Evolutionary conservation across 2,888 invertebrate genomes (phyloP).

Genomic region (Cantharis rufa): DNA sequence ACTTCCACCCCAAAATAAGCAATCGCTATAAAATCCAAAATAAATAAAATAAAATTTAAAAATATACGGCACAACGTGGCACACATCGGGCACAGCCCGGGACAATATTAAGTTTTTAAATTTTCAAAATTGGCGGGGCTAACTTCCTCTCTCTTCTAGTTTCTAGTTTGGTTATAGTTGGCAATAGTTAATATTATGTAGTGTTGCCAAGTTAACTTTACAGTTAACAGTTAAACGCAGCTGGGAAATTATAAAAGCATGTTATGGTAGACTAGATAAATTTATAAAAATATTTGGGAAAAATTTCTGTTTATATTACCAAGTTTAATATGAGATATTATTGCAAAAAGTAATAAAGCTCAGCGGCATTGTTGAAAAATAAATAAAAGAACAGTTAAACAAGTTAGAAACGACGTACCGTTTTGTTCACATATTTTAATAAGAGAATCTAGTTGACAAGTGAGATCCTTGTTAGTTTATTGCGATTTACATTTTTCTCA

Average conservation of each 20-base stretch:
- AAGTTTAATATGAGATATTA: not conserved
- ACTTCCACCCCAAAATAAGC: too few relatives aligned
- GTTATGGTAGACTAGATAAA: not conserved
- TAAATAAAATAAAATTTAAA: too few relatives aligned
- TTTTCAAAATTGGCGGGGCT: too few relatives aligned
- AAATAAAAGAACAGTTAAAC: not conserved
- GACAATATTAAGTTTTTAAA: too few relatives aligned
- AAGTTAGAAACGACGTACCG: not conserved
- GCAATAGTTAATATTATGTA: too few relatives aligned
- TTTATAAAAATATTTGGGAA: not conserved
- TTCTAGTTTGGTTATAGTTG: too few relatives aligned
- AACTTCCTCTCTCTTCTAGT: too few relatives aligned
- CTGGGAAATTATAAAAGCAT: not conserved
- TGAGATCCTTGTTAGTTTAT: slow-evolving; percentile 6
- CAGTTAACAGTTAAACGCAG: too few relatives aligned
- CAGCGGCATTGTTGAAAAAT: not conserved
- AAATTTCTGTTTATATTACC: not conserved
- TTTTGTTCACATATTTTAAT: not conserved
- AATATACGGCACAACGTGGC: too few relatives aligned
- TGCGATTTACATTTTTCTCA: slow-evolving; percentile 12
- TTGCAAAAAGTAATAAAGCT: not conserved
- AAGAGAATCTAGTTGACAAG: slow-evolving; percentile 11
- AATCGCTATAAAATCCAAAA: too few relatives aligned
- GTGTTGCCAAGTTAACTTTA: too few relatives aligned
- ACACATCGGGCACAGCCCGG: too few relatives aligned